Percentiles rank a stretch among this genome's conserved stretches.
Conservation (phyloP, 2,888 invertebrate genomes). For the Poecilobothrus nobilitatus region DNA sequence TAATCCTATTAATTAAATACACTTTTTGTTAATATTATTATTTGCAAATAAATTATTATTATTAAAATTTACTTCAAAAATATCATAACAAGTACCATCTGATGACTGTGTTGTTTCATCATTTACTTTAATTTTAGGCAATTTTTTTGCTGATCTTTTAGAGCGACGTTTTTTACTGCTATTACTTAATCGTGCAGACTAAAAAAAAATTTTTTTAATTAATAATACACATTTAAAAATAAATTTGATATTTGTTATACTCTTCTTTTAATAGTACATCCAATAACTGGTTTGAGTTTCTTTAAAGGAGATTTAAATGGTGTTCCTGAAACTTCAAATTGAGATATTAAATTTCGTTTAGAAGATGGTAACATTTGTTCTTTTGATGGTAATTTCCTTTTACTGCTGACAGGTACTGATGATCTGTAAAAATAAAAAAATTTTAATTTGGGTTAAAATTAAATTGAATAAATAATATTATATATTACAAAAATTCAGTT, state of each 20-base stretch:
- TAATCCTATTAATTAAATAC: constrained; percentile 17
- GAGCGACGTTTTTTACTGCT: constrained; percentile 28
- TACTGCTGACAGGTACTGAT: constrained; percentile 23
- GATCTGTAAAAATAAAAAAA: no score
- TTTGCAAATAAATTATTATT: not conserved
- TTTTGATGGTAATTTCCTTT: constrained; percentile 27
- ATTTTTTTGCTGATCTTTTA: constrained; percentile 14
- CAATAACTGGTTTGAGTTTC: constrained; percentile 32
- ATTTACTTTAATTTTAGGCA: constrained; percentile 15
- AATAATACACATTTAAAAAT: not conserved
- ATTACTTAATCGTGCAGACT: constrained; percentile 28
- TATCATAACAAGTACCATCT: constrained; percentile 21
- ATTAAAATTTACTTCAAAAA: constrained; percentile 21
- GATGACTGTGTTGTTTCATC: constrained; percentile 17
- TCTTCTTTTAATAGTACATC: constrained; percentile 30
- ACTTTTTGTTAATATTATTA: no score
- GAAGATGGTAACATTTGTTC: constrained; percentile 28
- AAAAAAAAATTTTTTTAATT: constrained; percentile 5
- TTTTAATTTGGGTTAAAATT: no score
- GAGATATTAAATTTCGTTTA: constrained; percentile 34
- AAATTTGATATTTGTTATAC: not conserved
- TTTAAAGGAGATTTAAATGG: constrained; percentile 29
- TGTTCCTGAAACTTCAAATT: constrained; percentile 14
- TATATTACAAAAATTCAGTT: no score
- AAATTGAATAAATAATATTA: no score